Conservation (phyloP, 2,888 invertebrate species). For the Meteorus colon region DNA sequence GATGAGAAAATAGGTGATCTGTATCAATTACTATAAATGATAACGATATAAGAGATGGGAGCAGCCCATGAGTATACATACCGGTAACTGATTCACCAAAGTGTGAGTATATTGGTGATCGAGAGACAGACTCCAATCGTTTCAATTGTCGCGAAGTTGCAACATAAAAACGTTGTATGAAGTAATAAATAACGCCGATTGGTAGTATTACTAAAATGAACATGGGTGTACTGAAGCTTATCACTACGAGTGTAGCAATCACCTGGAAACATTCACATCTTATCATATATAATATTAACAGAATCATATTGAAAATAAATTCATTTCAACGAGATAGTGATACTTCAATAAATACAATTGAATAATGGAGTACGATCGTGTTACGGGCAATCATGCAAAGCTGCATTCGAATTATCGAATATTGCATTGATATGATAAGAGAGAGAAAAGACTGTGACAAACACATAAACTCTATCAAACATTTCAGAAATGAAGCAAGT, state of each 20-base stretch:
- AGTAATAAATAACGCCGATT: slow-evolving; percentile 86
- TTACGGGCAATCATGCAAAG: neutral
- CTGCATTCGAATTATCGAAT: neutral
- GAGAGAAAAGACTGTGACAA: slow-evolving; percentile 39
- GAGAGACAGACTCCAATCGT: slow-evolving; percentile 92
- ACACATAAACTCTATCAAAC: slow-evolving; percentile 62
- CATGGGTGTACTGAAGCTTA: slow-evolving; percentile 89
- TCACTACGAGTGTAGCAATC: slow-evolving; percentile 88
- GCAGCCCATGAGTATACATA: slow-evolving; percentile 49
- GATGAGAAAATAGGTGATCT: neutral
- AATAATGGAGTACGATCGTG: neutral
- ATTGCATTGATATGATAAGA: slow-evolving; percentile 24
- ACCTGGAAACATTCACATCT: slow-evolving; percentile 77
- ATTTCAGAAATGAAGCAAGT: slow-evolving; percentile 52
- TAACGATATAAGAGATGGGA: too few species aligned
- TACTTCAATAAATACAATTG: neutral
- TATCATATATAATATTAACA: neutral
- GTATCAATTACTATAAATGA: neutral
- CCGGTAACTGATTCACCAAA: slow-evolving; percentile 96
- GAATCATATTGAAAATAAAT: neutral
- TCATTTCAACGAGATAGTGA: neutral
- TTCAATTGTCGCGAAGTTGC: slow-evolving; percentile 95
- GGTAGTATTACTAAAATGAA: slow-evolving; percentile 87
- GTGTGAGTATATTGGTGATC: slow-evolving; percentile 97
- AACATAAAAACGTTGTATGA: slow-evolving; percentile 95